These are phyloP conservation scores for Drosophila infuscata DNA, from an alignment of 2,888 invertebrate species.

Conservation along the genomic window DNA sequence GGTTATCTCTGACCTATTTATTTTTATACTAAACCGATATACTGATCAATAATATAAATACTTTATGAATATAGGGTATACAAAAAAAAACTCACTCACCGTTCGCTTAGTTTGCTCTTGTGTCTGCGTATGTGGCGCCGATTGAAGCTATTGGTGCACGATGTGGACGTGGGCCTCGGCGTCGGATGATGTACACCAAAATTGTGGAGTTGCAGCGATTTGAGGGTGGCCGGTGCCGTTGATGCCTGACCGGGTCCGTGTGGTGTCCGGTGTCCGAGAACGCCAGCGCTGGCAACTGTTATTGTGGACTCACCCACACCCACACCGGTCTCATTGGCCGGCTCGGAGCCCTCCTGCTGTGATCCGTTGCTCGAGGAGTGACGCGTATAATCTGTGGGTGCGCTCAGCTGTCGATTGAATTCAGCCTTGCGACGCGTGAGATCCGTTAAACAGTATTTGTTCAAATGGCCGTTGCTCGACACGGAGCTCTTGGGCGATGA, in stretches of 20 bases:
- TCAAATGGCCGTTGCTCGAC: conserved; percentile 84
- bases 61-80: background rate
- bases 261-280: conserved; percentile 41
- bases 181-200: conserved; percentile 78
- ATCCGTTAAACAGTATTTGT: conserved; percentile 84
- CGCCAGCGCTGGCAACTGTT: conserved; percentile 82
- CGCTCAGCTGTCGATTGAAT: conserved; percentile 85
- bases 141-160: conserved; percentile 85
- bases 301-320: conserved; percentile 81
- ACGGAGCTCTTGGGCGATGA: conserved; percentile 83
- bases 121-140: conserved; percentile 83
- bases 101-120: conserved; percentile 84
- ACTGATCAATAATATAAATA: background rate
- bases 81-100: conserved; percentile 71
- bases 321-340: conserved; percentile 74
- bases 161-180: conserved; percentile 83
- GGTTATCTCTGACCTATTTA: background rate
- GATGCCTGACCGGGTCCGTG: conserved; percentile 51
- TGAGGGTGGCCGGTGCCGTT: conserved; percentile 72
- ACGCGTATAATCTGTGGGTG: conserved; percentile 83
- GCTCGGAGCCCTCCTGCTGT: conserved; percentile 77
- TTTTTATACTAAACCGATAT: background rate
- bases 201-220: conserved; percentile 74
- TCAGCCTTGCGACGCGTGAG: conserved; percentile 84
- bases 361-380: conserved; percentile 80